Base-by-base conservation (phyloP, 1,140 invertebrate species). In the Platorchestia sp. region DNA sequence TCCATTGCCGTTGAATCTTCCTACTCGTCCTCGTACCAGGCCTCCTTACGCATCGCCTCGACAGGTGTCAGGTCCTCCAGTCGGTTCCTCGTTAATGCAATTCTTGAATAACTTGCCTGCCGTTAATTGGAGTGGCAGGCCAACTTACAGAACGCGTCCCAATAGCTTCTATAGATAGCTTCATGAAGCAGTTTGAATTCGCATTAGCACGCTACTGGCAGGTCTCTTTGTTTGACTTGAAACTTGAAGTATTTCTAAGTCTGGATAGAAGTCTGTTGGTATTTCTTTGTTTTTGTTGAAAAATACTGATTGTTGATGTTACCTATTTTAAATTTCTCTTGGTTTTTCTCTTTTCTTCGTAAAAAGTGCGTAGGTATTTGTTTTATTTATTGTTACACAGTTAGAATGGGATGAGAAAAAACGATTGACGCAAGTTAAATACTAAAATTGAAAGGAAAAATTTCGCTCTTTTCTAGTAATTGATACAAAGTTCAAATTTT, bases 71-170 rank as follows among this genome's bases (percentile, higher is more conserved):
- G 91, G 91, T n/a, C 40, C 45, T 19, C 36, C 91, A n/a, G 22
- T 93, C 3, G 91, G 91, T 10, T 93, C 91, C 0, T 93, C 91
- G 19, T 44, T 93, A 44, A 45, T 93, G 43, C 91, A 93, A 47
- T 93, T 93, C 45, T 93, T 93, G 43, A 45, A 93, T 44, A 93
- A 93, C n/a, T 93, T 93, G n/a, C 91, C 91, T 42, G 10, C 91
- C 0, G 91, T 93, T 19, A 93, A 93, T 40, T 93, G 91, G 91
- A 93, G 91, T 42, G 87, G 87, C 36, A 89, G 87, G 27, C 87
- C 87, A 89, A 44, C 87, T 16, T 89, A 42, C 87, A 89, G 87
- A 89, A 89, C 41, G 41, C 1, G 7, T 89, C 87, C n/a, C 14
- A 89, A 89, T 89, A 89, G 43, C 7, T 89, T 89, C 36, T 89